A percentile compares a stretch with the other conserved stretches of the same genome.
These are phyloP conservation scores for human (Homo sapiens) DNA, from an alignment of 2,113 vertebrate species.

Conservation along the genomic window GRCh38 chr1:225671001-225671500, in stretches of 20 bases:
- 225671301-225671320: not conserved
- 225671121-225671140: too few relatives aligned
- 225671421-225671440: not conserved
- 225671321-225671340: not conserved
- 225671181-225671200: not conserved
- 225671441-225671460: not conserved
- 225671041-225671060: too few relatives aligned
- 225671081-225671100: too few relatives aligned
- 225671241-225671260: slow-evolving; percentile 5
- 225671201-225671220: not conserved
- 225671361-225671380: not conserved
- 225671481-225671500: not conserved
- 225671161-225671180: too few relatives aligned
- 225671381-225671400: not conserved
- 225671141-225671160: too few relatives aligned
- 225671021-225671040: too few relatives aligned
- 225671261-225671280: not conserved
- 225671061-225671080: too few relatives aligned
- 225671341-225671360: not conserved
- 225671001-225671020: too few relatives aligned
- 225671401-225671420: not conserved
- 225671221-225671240: not conserved
- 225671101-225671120: too few relatives aligned
- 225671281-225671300: not conserved
- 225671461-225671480: not conserved